A percentile compares a stretch with the other conserved stretches of the same genome.
Conservation (phyloP, 2,888 invertebrate genomes). For the Ophion obscuratus region DNA sequence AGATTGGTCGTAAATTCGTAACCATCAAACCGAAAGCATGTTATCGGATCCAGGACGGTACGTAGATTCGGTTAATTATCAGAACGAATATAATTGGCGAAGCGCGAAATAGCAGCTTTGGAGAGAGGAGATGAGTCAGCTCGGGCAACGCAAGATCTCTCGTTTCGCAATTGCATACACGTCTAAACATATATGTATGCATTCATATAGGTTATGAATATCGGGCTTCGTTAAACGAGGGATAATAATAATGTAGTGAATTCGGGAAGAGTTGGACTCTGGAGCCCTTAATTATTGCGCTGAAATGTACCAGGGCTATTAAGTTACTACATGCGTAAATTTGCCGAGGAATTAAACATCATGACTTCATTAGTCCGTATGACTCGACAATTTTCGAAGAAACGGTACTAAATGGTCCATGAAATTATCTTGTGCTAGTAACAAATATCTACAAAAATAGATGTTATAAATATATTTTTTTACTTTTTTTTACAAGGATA, state of each 20-base stretch:
- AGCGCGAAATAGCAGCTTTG: slow-evolving; percentile 45
- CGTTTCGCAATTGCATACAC: slow-evolving; percentile 1
- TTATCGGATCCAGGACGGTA: slow-evolving; percentile 31
- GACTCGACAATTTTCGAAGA: no score
- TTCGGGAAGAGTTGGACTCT: background rate
- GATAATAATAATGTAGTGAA: slow-evolving; percentile 39
- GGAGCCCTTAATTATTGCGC: slow-evolving; percentile 30
- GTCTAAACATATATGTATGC: no score
- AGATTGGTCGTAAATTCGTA: slow-evolving; percentile 22
- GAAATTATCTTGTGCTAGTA: no score
- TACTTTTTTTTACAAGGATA: background rate
- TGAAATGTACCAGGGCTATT: no score
- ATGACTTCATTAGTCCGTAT: no score
- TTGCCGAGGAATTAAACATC: no score
- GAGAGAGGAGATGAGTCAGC: slow-evolving; percentile 1
- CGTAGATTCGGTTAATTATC: slow-evolving; percentile 60
- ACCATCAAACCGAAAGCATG: slow-evolving; percentile 21
- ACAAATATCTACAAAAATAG: no score
- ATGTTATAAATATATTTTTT: background rate
- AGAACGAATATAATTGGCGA: slow-evolving; percentile 62
- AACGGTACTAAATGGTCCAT: no score
- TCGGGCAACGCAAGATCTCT: slow-evolving; percentile 46
- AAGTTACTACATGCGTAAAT: no score
- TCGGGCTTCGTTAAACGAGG: background rate
- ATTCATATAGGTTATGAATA: no score